Percentiles rank a stretch among this genome's conserved stretches.
phyloP scores from a whole-genome alignment of 37 sponge, comb jelly and placozoan species.

The Amphimedon queenslandica region DNA sequence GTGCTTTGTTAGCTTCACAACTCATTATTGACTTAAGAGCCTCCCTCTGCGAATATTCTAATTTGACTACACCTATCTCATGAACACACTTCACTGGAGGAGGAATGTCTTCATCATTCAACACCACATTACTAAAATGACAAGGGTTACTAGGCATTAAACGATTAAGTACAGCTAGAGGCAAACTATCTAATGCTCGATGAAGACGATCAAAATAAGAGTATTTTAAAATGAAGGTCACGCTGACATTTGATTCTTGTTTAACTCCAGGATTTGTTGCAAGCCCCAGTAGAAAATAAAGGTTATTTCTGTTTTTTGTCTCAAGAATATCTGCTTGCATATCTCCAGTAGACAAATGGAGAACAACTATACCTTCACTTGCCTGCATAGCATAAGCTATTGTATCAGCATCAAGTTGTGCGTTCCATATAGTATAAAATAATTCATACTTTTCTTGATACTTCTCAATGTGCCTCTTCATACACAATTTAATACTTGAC shows the following conservation, averaged over 20 bases:
- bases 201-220: constrained; percentile 33
- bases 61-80: background rate
- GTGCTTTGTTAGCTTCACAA: constrained; percentile 8
- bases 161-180: background rate
- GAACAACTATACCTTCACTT: constrained; percentile 24
- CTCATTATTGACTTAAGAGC: constrained; percentile 21
- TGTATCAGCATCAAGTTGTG: constrained; percentile 24
- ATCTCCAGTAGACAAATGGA: background rate
- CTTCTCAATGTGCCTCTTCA: too few species aligned
- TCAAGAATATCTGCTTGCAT: background rate
- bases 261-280: background rate
- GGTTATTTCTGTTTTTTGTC: background rate
- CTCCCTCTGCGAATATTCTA: constrained; percentile 14
- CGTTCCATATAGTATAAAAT: too few species aligned
- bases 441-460: too few species aligned
- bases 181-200: constrained; percentile 10
- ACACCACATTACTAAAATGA: background rate
- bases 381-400: constrained; percentile 45
- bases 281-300: background rate
- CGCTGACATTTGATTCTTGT: background rate
- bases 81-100: background rate
- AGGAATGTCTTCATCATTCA: background rate
- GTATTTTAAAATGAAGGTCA: constrained; percentile 24
- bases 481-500: too few species aligned
- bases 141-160: background rate